Base-by-base conservation (phyloP, 35 echinoderm and acorn worm species). In the Acanthaster planci region DNA sequence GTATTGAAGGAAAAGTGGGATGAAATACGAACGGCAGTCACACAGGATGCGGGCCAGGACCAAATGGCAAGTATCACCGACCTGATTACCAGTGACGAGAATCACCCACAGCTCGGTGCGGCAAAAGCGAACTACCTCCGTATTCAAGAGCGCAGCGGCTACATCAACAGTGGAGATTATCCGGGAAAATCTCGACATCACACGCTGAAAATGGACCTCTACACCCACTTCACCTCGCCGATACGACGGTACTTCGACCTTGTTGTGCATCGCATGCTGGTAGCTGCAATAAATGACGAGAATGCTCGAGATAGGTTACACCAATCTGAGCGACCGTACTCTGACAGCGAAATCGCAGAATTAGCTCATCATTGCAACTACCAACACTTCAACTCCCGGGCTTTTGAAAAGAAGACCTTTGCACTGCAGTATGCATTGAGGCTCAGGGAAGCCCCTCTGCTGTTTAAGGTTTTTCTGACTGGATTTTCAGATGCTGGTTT, bases 181-280 rank as follows among this genome's bases (percentile, higher is more conserved):
- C 60, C n/a, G 2, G 27, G 55, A 22, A 59, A 39, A 22, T 53
- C 32, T 56, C 9, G 21, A 3, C 95, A 98, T 87, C 88, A 84
- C 47, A 85, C 84, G 0, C 86, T 98, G 18, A 76, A 88, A 27
- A 80, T 88, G 21, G 22, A 79, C 12, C 44, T 78, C 16, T 98
- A 98, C 86, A 93, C 92, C 14, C 95, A 98, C 40, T 98, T 98
- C 58, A 98, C 95, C 27, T 93, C 91, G 1, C 95, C 95, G 12
- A 98, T 98, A 17, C 86, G 95, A 37, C 58, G 95, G 4, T 98
- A 88, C 88, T 91, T 98, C 44, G 95, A 98, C 51, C 58, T 98
- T 1, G 91, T 98, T 16, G 89, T 93, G 0, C 95, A 98, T 80
- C 88, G 95, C 5, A 55, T 98, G 52, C 34, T 98, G 30, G 64